These are phyloP conservation scores for Numenius arquata DNA, from an alignment of 2,113 vertebrate species.

Conservation along the genomic window DNA sequence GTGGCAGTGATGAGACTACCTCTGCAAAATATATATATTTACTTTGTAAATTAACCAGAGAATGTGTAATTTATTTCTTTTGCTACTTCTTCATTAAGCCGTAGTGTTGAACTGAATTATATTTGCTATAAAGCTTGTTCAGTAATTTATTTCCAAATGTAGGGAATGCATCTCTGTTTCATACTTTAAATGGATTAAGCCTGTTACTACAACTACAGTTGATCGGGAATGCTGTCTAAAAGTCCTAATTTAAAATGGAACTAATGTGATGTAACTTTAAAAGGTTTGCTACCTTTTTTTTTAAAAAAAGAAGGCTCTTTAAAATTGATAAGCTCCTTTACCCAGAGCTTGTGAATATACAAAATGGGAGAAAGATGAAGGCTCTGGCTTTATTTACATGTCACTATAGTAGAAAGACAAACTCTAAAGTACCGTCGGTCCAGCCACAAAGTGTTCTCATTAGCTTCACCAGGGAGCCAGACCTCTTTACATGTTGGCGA, in stretches of 20 bases:
- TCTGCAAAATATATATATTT: neutral
- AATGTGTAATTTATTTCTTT: conserved; percentile 7
- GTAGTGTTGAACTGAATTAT: neutral
- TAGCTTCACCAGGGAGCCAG: neutral
- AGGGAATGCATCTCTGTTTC: neutral
- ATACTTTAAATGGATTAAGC: conserved; percentile 1
- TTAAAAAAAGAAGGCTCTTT: neutral
- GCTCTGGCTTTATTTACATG: neutral
- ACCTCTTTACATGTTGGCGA: neutral
- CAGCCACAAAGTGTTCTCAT: neutral
- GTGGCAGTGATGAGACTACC: neutral
- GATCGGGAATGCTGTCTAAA: neutral
- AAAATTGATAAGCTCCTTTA: neutral
- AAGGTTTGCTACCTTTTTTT: neutral
- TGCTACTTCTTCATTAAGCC: conserved; percentile 1
- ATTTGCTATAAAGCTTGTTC: conserved; percentile 8
- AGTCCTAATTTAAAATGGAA: conserved; percentile 2
- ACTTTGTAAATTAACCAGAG: conserved; percentile 17
- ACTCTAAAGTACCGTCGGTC: neutral
- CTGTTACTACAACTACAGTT: neutral
- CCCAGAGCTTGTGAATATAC: neutral
- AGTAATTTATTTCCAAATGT: conserved; percentile 16
- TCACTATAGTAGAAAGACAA: neutral
- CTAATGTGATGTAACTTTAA: neutral
- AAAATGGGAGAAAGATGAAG: neutral